Evolutionary conservation across 2,113 vertebrate species (phyloP), one percentile per base, ranked within the genome.

Genomic region (Leptobrachium ailaonicum): DNA sequence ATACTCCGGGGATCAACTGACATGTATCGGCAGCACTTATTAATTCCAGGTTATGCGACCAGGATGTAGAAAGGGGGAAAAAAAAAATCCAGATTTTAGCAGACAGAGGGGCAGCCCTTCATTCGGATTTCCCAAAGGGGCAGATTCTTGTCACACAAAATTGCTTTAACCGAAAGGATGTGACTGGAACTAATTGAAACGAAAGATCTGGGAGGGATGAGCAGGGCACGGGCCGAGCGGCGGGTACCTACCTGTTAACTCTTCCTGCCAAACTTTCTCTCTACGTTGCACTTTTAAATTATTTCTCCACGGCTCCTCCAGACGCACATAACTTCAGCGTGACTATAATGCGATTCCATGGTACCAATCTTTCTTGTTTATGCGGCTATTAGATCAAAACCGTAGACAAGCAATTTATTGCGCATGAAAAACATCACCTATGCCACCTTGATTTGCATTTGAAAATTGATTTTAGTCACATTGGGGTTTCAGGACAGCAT

Each of bases 401-500:
- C 80, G 86, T 75, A 88, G 86, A 91, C 88, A 92, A 86, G 85
- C 87, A 89, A 89, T 91, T 90, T 90, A 88, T 84, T 67, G 75
- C 82, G 76, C 84, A 83, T 90, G 86, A 90, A 92, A 90, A 90
- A 87, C 85, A 83, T 83, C 88, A 90, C 84, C 86, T 84, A 41
- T 87, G 87, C 79, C 83, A 86, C 79, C 83, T 80, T 86, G 71
- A 92, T 92, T 91, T 92, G 89, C 88, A 92, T 90, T 85, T 88
- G 85, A 87, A 90, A 91, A 93, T 92, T 90, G 88, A 90, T 92
- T 92, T 92, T 88, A 88, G 83, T 90, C 90, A 88, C 85, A 83
- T 83, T 85, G 86, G 86, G 88, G 85, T 90, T 91, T 92, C 88
- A 90, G 86, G 87, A 87, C 83, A 85, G 81, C 80, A 79, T 87